phyloP scores from a whole-genome alignment of 2,113 vertebrate genomes.

The Himantopus leucocephalus region DNA sequence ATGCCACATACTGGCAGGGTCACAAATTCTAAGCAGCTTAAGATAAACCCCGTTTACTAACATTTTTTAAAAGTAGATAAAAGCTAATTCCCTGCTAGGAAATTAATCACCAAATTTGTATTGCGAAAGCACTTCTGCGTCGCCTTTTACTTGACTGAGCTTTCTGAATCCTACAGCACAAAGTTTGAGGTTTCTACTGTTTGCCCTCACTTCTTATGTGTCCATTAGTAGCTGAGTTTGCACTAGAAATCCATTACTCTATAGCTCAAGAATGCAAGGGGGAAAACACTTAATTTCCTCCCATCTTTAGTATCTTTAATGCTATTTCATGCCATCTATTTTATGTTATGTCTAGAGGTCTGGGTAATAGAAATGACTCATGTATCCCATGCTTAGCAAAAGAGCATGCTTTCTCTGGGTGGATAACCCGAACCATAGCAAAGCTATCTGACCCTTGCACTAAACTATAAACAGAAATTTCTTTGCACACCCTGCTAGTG shows the following conservation, averaged over 20 bases:
- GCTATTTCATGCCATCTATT: conserved; percentile 11
- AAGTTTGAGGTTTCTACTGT: conserved; percentile 9
- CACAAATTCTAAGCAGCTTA: conserved; percentile 10
- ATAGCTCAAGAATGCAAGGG: conserved; percentile 38
- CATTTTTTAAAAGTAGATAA: not conserved
- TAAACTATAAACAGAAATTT: not conserved
- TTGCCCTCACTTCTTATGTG: not conserved
- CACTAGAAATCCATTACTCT: conserved; percentile 29
- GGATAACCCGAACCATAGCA: conserved; percentile 32
- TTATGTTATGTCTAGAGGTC: conserved; percentile 53
- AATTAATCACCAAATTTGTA: not conserved
- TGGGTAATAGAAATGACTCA: conserved; percentile 41
- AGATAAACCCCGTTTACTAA: conserved; percentile 14
- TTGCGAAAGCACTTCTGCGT: not conserved
- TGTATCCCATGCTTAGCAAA: not conserved
- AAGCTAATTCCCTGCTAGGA: conserved; percentile 1
- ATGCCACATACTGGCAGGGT: not conserved
- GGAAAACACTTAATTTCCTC: conserved; percentile 14
- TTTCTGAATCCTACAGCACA: not conserved
- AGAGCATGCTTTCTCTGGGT: not conserved
- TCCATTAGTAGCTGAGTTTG: not conserved
- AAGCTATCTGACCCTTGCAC: conserved; percentile 11
- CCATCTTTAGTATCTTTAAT: conserved; percentile 24
- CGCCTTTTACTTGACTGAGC: not conserved
- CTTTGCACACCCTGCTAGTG: not conserved